Evolutionary conservation across 2,797 vertebrate genomes (phyloP).

Genomic region (Fringilla coelebs): DNA sequence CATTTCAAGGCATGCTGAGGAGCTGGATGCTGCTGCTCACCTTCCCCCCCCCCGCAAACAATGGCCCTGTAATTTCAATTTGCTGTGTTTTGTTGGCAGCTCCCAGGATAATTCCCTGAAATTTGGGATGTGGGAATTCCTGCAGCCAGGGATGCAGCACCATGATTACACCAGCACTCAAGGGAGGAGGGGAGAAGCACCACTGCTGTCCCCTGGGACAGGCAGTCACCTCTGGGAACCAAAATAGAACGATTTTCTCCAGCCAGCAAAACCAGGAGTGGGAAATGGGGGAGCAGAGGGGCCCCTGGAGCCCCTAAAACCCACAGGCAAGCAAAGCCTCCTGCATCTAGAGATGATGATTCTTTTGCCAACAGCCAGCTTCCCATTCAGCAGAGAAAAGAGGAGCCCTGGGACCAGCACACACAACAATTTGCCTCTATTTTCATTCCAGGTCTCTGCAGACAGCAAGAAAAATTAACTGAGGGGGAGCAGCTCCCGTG

Average conservation of each 20-base stretch:
- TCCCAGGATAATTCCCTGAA: not conserved
- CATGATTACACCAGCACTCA: rapidly evolving
- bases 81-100: not conserved
- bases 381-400: not conserved
- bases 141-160: not conserved
- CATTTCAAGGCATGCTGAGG: not conserved
- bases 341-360: not conserved
- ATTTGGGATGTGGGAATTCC: not conserved
- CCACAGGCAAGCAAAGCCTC: not conserved
- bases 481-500: constrained; percentile 29
- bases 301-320: not conserved
- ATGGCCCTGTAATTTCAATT: not conserved
- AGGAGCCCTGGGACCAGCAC: not conserved
- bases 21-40: not conserved
- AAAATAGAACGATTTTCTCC: rapidly evolving
- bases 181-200: not conserved
- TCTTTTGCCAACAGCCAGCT: not conserved
- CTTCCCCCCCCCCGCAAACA: not conserved
- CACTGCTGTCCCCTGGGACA: rapidly evolving
- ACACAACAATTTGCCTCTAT: constrained; percentile 14
- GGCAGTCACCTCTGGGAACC: not conserved
- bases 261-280: not conserved
- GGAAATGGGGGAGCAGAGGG: rapidly evolving
- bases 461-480: constrained; percentile 40
- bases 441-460: constrained; percentile 38